A percentile compares a stretch with the other conserved stretches of the same genome.
phyloP scores from a whole-genome alignment of 2,888 invertebrate genomes.

The Leptinotarsa rubiginosa region DNA sequence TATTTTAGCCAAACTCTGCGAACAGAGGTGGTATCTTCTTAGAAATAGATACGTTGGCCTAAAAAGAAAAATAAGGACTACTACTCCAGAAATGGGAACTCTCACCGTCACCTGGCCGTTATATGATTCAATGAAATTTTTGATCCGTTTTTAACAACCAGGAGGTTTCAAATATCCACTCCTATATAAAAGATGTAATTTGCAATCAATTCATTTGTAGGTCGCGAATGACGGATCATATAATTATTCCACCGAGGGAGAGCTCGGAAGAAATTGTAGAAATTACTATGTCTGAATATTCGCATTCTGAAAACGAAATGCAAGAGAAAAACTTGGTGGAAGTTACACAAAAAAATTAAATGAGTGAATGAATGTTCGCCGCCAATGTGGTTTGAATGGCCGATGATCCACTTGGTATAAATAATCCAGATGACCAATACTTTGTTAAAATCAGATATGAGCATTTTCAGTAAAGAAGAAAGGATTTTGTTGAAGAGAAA shows the following conservation, averaged over 20 bases:
- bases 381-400: neutral
- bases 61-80: conserved; percentile 3
- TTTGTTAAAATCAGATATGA: conserved; percentile 12
- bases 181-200: neutral
- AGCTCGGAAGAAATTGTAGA: neutral
- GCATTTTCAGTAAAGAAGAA: conserved; percentile 21
- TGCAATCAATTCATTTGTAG: neutral
- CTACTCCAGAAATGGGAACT: conserved; percentile 4
- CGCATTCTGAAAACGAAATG: neutral
- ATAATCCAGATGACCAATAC: conserved; percentile 1
- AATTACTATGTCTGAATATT: conserved; percentile 4
- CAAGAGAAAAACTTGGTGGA: neutral
- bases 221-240: neutral
- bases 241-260: conserved; percentile 1
- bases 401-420: neutral
- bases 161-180: neutral
- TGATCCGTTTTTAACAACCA: conserved; percentile 4
- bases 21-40: conserved; percentile 4
- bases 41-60: neutral
- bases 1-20: conserved; percentile 1
- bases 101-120: conserved; percentile 2
- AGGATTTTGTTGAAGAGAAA: neutral
- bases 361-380: neutral
- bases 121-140: conserved; percentile 1
- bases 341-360: neutral